Evolutionary conservation across 2,797 vertebrate genomes (phyloP).

Genomic region (Dryobates pubescens): DNA sequence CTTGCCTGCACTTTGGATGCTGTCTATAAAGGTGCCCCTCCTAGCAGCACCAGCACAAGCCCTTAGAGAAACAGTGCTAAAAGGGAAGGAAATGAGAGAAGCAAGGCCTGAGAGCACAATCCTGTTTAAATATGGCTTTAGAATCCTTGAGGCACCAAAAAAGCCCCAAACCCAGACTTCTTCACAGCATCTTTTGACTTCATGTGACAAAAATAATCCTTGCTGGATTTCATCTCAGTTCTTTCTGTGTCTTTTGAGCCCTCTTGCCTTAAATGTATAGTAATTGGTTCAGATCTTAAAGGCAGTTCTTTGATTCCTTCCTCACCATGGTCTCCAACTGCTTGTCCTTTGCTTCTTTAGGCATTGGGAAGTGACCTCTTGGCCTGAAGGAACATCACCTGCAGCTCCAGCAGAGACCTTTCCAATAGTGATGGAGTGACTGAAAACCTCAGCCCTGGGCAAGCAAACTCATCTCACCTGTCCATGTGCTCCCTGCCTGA

Average conservation of each 20-base stretch:
- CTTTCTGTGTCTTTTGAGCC: neutral
- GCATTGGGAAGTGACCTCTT: neutral
- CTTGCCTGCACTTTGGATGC: neutral
- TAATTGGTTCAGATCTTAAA: neutral
- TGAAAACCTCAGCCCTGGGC: neutral
- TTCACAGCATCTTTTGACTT: neutral
- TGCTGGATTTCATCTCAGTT: neutral
- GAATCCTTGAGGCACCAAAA: neutral
- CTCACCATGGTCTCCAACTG: neutral
- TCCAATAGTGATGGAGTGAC: neutral
- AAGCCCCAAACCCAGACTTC: neutral
- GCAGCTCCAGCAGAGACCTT: neutral
- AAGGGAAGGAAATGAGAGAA: neutral
- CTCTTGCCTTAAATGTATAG: neutral
- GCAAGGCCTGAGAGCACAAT: neutral
- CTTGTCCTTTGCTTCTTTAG: neutral
- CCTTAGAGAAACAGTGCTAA: neutral
- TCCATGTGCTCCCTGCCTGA: neutral
- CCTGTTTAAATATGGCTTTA: neutral
- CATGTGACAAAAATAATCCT: neutral
- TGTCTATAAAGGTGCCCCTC: neutral
- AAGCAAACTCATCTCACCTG: neutral
- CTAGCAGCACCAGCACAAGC: neutral
- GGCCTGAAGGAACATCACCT: neutral
- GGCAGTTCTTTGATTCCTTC: neutral